Evolutionary conservation across 1,140 invertebrate species (phyloP).

Genomic region (Caenorhabditis briggsae): DNA sequence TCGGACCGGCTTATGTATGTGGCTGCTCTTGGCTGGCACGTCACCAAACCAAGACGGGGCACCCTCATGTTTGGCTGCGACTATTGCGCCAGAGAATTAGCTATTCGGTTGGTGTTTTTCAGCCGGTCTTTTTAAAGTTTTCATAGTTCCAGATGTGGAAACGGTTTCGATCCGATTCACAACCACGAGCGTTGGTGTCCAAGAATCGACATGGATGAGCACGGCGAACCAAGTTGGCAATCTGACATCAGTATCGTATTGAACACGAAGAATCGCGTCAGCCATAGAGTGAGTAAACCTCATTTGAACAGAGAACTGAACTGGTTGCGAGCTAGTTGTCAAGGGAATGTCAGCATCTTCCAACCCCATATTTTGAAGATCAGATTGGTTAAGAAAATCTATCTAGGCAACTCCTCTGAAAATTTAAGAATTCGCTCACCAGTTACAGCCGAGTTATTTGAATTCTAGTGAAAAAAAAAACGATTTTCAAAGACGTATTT

Average conservation of each 20-base stretch:
- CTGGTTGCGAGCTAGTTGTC: too few relatives aligned
- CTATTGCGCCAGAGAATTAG: constrained; percentile 23
- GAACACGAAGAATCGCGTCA: constrained; percentile 25
- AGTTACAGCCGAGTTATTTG: too few relatives aligned
- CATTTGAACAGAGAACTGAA: too few relatives aligned
- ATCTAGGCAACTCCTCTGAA: too few relatives aligned
- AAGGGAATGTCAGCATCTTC: too few relatives aligned
- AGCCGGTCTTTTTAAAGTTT: not conserved
- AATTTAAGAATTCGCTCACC: too few relatives aligned
- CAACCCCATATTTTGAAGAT: too few relatives aligned
- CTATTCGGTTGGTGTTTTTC: not conserved
- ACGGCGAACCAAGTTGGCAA: constrained; percentile 38
- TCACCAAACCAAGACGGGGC: constrained; percentile 31
- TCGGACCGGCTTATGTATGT: constrained; percentile 19
- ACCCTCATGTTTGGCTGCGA: constrained; percentile 3
- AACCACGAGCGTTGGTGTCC: constrained; percentile 37
- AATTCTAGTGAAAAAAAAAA: too few relatives aligned
- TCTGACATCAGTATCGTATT: constrained; percentile 5
- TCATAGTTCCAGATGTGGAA: constrained; percentile 8
- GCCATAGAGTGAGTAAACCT: not conserved
- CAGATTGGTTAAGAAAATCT: too few relatives aligned
- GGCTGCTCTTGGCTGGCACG: not conserved
- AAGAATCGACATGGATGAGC: constrained; percentile 6
- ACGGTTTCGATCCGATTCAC: constrained; percentile 29
- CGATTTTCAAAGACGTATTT: too few relatives aligned